Evolutionary conservation across 2,113 vertebrate species (phyloP).

Genomic region (Xenotilapia flavipinnis): DNA sequence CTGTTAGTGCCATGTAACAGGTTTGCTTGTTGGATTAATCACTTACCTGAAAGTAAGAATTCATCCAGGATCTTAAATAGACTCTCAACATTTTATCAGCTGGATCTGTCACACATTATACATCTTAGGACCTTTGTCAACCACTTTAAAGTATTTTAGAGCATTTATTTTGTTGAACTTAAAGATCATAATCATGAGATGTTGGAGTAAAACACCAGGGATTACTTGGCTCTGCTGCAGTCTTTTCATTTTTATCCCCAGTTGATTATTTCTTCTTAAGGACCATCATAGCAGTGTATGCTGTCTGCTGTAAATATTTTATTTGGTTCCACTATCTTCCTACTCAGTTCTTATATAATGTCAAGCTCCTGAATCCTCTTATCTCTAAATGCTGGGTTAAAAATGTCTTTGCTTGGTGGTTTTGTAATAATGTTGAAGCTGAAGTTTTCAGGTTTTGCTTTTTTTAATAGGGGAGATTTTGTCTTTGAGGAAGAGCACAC

Average conservation of each 20-base stretch:
- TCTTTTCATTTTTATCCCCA: neutral
- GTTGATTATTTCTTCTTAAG: neutral
- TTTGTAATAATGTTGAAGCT: constrained; percentile 2
- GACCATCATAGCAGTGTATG: neutral
- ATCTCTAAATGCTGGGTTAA: neutral
- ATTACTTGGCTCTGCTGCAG: neutral
- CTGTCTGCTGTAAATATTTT: neutral
- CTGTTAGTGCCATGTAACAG: neutral
- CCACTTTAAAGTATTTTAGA: neutral
- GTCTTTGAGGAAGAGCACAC: neutral
- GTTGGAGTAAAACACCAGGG: neutral
- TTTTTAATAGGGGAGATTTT: neutral
- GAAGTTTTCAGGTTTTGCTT: neutral
- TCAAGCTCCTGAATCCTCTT: neutral
- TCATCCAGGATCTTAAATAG: neutral
- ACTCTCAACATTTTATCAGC: neutral
- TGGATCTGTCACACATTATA: neutral
- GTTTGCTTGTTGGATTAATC: neutral
- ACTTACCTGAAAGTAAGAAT: neutral
- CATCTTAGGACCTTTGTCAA: neutral
- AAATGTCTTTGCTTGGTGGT: neutral
- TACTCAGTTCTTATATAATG: neutral
- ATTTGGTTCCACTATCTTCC: neutral
- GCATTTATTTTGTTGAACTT: neutral
- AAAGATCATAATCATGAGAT: neutral